Percentiles rank a stretch among this genome's conserved stretches.
Conservation (phyloP, 2,797 vertebrate species). For the Typhlichthys subterraneus region DNA sequence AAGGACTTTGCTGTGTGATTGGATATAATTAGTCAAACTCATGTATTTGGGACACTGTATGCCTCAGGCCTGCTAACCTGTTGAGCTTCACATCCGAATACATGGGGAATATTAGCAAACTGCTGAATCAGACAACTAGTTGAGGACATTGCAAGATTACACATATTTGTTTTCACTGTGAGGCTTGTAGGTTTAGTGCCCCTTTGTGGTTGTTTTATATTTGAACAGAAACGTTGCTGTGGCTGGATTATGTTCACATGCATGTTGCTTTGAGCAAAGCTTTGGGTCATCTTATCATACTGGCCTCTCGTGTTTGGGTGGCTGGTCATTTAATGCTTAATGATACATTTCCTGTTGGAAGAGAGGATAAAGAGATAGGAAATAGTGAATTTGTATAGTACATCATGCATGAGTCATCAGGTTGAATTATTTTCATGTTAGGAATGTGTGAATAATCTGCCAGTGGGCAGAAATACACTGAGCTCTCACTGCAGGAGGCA, state of each 20-base stretch:
- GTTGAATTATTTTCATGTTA: not conserved
- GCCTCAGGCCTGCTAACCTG: constrained; percentile 87
- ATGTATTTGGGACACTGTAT: constrained; percentile 21
- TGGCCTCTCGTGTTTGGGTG: constrained; percentile 9
- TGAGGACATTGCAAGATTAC: too few species aligned
- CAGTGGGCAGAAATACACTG: constrained; percentile 6
- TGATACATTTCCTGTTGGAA: constrained; percentile 46
- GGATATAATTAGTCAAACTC: constrained; percentile 9
- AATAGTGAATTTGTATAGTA: constrained; percentile 24
- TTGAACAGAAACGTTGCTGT: not conserved
- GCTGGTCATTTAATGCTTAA: constrained; percentile 20
- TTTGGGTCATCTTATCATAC: constrained; percentile 53
- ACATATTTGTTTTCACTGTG: not conserved
- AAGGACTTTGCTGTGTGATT: constrained; percentile 30
- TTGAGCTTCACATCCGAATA: constrained; percentile 60
- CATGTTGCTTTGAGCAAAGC: constrained; percentile 1
- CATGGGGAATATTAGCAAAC: not conserved
- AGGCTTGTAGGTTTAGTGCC: constrained; percentile 1
- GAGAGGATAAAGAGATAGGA: constrained; percentile 44
- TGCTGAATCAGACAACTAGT: not conserved
- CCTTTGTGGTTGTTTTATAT: not conserved
- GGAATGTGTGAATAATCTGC: constrained; percentile 32
- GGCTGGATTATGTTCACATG: not conserved
- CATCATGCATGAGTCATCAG: constrained; percentile 44
- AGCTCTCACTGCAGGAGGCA: constrained; percentile 8